Conservation (phyloP, 2,888 invertebrate genomes). For the Hypomecis atomaria region DNA sequence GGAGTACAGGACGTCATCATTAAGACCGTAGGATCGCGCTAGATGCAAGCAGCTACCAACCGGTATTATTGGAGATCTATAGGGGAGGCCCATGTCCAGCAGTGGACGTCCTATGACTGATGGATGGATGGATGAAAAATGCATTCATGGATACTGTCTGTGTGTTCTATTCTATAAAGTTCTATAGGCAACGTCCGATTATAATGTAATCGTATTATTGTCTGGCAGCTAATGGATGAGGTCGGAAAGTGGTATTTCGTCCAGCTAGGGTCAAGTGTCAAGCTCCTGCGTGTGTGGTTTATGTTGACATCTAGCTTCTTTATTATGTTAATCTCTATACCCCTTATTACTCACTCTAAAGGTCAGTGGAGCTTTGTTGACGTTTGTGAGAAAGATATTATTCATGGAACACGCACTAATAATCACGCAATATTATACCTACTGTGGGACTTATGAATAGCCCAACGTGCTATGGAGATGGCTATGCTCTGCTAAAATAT, state of each 20-base stretch:
- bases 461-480: too few species aligned
- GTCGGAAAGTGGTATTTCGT: constrained; percentile 56
- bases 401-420: too few species aligned
- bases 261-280: constrained; percentile 50
- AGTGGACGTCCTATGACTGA: too few species aligned
- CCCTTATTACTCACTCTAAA: constrained; percentile 42
- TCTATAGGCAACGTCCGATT: constrained; percentile 35
- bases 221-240: constrained; percentile 40
- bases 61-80: too few species aligned
- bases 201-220: constrained; percentile 31
- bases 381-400: neutral
- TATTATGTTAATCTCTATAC: constrained; percentile 41
- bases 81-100: too few species aligned
- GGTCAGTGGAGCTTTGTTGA: constrained; percentile 29
- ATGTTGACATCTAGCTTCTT: constrained; percentile 57
- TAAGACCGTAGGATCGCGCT: too few species aligned
- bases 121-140: too few species aligned
- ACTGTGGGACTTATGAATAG: too few species aligned
- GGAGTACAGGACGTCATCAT: too few species aligned
- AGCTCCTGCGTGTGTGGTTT: constrained; percentile 43
- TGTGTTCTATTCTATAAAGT: constrained; percentile 36
- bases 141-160: neutral
- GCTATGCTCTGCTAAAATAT: too few species aligned
- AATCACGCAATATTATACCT: too few species aligned
- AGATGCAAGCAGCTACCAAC: too few species aligned